These are phyloP conservation scores for Psophia crepitans DNA, from an alignment of 2,113 vertebrate genomes.

Conservation along the genomic window DNA sequence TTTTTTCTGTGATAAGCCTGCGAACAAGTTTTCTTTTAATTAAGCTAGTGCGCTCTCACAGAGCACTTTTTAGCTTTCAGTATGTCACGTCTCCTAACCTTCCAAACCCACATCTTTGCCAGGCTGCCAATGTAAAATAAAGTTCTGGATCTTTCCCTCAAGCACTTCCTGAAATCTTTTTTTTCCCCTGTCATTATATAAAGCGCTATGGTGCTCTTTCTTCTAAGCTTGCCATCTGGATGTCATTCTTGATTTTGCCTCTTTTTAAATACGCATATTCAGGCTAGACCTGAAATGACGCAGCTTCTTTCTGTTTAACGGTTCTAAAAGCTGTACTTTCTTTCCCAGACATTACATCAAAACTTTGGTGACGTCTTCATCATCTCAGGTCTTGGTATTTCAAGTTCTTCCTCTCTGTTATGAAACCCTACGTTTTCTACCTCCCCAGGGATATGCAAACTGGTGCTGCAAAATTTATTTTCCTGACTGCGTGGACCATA, in stretches of 20 bases:
- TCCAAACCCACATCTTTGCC: slow-evolving; percentile 35
- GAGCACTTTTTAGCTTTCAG: slow-evolving; percentile 15
- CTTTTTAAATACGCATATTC: slow-evolving; percentile 25
- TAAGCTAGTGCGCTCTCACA: neutral
- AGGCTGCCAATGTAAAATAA: slow-evolving; percentile 36
- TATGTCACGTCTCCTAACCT: slow-evolving; percentile 23
- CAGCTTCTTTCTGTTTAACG: neutral
- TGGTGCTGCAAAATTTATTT: neutral
- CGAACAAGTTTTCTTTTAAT: neutral
- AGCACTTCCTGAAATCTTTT: slow-evolving; percentile 40
- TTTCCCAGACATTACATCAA: neutral
- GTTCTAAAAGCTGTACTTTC: neutral
- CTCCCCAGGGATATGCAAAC: neutral
- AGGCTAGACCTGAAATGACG: slow-evolving; percentile 42
- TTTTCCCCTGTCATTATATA: slow-evolving; percentile 15
- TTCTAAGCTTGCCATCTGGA: slow-evolving; percentile 57
- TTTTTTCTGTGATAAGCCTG: neutral
- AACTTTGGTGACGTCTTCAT: neutral
- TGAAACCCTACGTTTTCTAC: neutral
- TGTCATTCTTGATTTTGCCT: slow-evolving; percentile 46
- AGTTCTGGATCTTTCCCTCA: slow-evolving; percentile 20
- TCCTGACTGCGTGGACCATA: neutral
- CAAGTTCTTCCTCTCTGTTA: neutral
- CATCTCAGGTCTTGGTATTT: neutral
- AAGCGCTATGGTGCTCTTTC: slow-evolving; percentile 6